These are phyloP conservation scores for Campylorhamphus procurvoides DNA, from an alignment of 2,113 vertebrate genomes.

Conservation along the genomic window DNA sequence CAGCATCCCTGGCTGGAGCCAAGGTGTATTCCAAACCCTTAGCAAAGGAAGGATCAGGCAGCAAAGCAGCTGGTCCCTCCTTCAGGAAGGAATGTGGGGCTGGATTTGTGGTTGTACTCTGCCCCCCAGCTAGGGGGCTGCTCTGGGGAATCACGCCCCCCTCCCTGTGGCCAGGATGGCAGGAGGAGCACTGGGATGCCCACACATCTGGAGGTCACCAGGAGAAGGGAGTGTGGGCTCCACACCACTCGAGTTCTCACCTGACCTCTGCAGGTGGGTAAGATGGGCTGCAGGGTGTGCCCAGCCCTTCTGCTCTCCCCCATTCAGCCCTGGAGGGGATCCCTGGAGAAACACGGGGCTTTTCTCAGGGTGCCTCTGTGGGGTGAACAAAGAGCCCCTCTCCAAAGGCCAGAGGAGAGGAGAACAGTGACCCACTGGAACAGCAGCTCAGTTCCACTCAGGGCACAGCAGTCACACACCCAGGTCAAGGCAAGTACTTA, in stretches of 20 bases:
- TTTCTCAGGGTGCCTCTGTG: background rate
- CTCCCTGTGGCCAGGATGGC: background rate
- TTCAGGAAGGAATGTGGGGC: background rate
- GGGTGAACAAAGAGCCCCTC: background rate
- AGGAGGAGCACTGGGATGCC: background rate
- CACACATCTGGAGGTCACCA: rapidly evolving
- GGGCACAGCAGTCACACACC: rapidly evolving
- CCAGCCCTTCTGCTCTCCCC: background rate
- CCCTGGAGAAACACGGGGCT: rapidly evolving
- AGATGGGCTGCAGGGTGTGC: background rate
- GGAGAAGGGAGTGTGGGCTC: rapidly evolving
- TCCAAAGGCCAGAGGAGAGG: background rate
- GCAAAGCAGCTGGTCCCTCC: background rate
- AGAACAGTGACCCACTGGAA: background rate
- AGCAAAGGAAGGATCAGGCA: background rate
- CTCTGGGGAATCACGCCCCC: background rate
- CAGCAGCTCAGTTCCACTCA: background rate
- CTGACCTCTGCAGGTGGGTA: background rate
- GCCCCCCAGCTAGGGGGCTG: background rate
- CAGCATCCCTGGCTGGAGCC: background rate
- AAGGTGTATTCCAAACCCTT: background rate
- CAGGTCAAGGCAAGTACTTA: background rate
- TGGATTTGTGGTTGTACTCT: background rate
- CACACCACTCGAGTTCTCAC: background rate
- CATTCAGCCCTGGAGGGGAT: rapidly evolving